Evolutionary conservation across 1,140 invertebrate genomes (phyloP), one percentile per base, ranked within the genome.

Genomic region (Hypothenemus hampei): DNA sequence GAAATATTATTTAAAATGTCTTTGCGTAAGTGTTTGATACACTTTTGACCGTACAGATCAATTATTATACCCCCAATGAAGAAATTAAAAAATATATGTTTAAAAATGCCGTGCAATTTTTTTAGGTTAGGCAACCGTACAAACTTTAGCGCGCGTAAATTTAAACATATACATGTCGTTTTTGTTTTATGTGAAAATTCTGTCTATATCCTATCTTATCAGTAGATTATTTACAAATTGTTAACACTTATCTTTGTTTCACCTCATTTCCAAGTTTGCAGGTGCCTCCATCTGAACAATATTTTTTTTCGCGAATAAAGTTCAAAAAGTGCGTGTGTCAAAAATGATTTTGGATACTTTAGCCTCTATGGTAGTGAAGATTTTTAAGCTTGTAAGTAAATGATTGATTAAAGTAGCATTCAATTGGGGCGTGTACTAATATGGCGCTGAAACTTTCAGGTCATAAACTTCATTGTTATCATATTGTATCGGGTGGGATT

Each of bases 401-500:
- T 3, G 36, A 13, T 39, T 8, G n/a, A 16, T 39, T 39, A 15
- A 3, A 19, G 1, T 31, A 31, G 10, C 26, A 1, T 13, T 13
- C 19, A 18, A 39, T 31, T 31, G 26, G 26, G n/a, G 20, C 24
- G n/a, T 45, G 13, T 31, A 43, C 10, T 61, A 63, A 63, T 60
- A 64, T 62, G 67, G 66, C 40, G 53, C 50, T 40, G 35, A 24
- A n/a, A 36, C 24, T 23, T 78, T 37, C 70, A 90, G 89, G 75
- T 90, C 8, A 61, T 92, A 35, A 91, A 90, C 69, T 73, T 91
- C 44, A 84, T 91, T 10, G 83, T 91, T 47, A 65, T 91, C 20
- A 82, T 90, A 35, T 73, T 91, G 1, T 91, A 92, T 70, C 80
- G 88, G 58, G 85, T 83, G 31, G 89, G 89, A n/a, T 84, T 84